phyloP scores from a whole-genome alignment of 2,888 invertebrate species.

The Halictus ligatus region DNA sequence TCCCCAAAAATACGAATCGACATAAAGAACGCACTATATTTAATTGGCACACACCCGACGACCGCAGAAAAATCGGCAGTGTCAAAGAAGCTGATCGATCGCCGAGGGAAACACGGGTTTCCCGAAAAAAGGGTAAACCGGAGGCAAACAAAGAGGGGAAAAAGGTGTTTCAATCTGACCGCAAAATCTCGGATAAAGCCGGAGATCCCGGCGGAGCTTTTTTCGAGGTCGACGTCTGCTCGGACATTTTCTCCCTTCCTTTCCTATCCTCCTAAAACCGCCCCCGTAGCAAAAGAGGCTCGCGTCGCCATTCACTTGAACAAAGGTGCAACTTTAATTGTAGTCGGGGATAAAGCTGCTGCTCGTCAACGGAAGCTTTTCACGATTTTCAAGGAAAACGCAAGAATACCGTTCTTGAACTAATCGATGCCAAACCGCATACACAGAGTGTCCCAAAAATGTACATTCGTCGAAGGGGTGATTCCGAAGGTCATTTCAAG shows the following conservation, averaged over 20 bases:
- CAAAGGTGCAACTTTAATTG: constrained; percentile 15
- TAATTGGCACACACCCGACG: background rate
- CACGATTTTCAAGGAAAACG: background rate
- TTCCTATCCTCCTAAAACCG: background rate
- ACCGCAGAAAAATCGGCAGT: background rate
- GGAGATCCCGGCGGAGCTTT: constrained; percentile 4
- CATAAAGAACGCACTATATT: background rate
- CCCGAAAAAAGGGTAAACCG: background rate
- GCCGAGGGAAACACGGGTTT: background rate
- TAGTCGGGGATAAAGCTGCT: background rate
- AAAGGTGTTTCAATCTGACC: constrained; percentile 17
- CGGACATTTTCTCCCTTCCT: background rate
- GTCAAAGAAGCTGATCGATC: background rate
- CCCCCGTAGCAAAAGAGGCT: background rate
- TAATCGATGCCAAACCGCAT: background rate
- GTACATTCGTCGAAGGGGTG: background rate
- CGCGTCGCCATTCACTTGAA: constrained; percentile 13
- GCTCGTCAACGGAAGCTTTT: background rate
- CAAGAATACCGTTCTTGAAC: background rate
- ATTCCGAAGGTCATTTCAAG: too few relatives aligned
- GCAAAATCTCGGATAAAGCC: constrained; percentile 9
- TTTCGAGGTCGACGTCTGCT: background rate
- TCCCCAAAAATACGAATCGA: too few relatives aligned
- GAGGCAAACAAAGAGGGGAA: background rate
- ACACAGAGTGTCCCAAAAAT: background rate